phyloP scores from a whole-genome alignment of 2,113 vertebrate species.

The Plecotus auritus region DNA sequence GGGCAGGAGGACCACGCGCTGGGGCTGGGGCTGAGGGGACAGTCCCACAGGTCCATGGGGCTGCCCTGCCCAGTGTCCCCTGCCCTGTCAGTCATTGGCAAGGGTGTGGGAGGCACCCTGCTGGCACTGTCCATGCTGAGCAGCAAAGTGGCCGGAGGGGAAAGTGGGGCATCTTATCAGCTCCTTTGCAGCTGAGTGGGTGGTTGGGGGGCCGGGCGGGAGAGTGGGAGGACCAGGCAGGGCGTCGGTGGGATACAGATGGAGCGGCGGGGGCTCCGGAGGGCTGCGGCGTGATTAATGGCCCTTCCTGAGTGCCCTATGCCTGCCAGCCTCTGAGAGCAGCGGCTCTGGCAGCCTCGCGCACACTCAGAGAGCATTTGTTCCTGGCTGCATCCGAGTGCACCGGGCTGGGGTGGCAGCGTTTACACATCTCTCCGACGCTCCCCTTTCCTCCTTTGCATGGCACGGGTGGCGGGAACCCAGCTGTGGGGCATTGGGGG shows the following conservation, averaged over 20 bases:
- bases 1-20: neutral
- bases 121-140: neutral
- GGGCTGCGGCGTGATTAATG: neutral
- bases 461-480: rapidly evolving
- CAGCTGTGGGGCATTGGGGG: rapidly evolving
- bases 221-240: neutral
- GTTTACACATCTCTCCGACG: neutral
- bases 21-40: neutral
- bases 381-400: neutral
- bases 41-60: rapidly evolving
- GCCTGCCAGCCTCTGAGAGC: neutral
- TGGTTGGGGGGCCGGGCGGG: neutral
- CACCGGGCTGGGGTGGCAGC: neutral
- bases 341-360: neutral
- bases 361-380: neutral
- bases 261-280: neutral
- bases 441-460: neutral
- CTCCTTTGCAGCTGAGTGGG: neutral
- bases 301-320: neutral
- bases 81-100: neutral
- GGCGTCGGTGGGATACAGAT: neutral
- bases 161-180: neutral
- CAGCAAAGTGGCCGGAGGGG: neutral
- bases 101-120: neutral
- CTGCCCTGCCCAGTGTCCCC: neutral